Base-by-base conservation (phyloP, 2,888 invertebrate genomes). In the Caprella mutica region DNA sequence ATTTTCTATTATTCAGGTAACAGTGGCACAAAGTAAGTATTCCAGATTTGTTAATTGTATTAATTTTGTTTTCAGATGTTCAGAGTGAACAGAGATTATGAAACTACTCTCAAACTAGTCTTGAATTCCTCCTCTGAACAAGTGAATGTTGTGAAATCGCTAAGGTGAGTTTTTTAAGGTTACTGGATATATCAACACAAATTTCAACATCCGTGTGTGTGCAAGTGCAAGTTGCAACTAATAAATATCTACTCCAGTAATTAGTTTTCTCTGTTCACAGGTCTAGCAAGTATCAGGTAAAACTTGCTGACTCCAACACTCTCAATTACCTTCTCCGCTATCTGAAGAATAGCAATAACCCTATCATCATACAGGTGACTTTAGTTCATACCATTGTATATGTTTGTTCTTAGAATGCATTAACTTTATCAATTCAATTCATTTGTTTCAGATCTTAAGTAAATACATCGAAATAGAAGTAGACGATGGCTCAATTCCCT, bases 291-390 rank as follows among this genome's bases (percentile, higher is more conserved):
- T 62, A 62, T 26, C 38, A 52, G 29, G 56, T 62, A n/a, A 56
- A 56, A 19, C 44, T 62, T n/a, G 59, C 59, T 33, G 62, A 62
- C 26, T 48, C 58, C 26, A 48, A 30, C 48, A 62, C 62, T 29
- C 39, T 59, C 23, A 56, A 62, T 40, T 62, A 62, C 56, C 58
- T 62, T 40, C 46, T 62, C 23, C 42, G 62, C n/a, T 62, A 62
- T 23, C 56, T 62, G 24, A 56, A 59, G 39, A 39, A 58, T n/a
- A 55, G 58, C 14, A 52, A 55, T 35, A 62, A 62, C 27, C 62
- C 62, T 17, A 62, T 53, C 19, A 40, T 62, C 2, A 35, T 62
- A 2, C 62, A 62, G 54, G 62, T 62, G n/a, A 38, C n/a, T 44
- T 21, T 26, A 30, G 14, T 38, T 12, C n/a, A 14, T 12, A 19